phyloP scores from a whole-genome alignment of 2,113 vertebrate species.

The Bos javanicus region DNA sequence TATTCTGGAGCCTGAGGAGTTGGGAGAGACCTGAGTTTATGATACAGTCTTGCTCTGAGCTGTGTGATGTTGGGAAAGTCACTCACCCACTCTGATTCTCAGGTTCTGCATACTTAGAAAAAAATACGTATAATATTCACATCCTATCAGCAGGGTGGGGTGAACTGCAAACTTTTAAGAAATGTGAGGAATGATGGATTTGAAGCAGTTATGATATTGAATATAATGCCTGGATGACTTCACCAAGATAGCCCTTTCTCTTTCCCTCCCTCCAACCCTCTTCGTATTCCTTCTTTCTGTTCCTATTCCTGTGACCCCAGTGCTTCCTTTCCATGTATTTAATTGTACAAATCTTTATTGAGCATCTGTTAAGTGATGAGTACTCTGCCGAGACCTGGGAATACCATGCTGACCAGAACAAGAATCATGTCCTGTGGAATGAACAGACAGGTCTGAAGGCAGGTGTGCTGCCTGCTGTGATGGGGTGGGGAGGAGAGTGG shows the following conservation, averaged over 20 bases:
- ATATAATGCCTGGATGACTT: neutral
- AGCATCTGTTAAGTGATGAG: neutral
- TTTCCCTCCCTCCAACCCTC: neutral
- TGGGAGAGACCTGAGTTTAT: neutral
- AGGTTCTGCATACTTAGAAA: neutral
- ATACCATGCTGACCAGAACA: neutral
- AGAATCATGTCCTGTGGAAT: neutral
- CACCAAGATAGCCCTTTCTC: neutral
- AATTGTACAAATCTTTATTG: neutral
- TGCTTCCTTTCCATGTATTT: neutral
- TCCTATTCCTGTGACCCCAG: neutral
- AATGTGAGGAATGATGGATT: neutral
- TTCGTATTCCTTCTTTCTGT: neutral
- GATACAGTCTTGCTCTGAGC: neutral
- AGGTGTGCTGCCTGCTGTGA: rapidly evolving
- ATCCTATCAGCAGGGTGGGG: neutral
- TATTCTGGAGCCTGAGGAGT: neutral
- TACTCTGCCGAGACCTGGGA: neutral
- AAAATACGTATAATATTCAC: neutral
- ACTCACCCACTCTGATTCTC: neutral
- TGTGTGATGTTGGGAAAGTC: neutral
- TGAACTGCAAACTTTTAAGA: neutral
- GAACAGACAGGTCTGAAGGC: neutral
- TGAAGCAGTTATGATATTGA: neutral
- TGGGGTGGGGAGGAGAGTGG: neutral